Evolutionary conservation across 2,797 vertebrate species (phyloP).

Genomic region (Bothrops alternatus): DNA sequence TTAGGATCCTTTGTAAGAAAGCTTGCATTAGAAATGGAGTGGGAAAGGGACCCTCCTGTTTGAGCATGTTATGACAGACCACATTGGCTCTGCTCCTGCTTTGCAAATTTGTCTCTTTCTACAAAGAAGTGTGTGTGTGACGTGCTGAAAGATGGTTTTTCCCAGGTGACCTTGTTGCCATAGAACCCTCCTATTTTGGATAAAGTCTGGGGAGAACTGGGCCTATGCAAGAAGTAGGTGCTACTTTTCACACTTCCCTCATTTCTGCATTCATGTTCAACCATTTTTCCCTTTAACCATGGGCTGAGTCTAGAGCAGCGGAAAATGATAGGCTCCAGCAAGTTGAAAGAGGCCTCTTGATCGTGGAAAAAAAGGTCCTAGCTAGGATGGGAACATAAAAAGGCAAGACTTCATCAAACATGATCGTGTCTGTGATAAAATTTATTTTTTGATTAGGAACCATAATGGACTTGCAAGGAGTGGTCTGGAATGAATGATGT

Average conservation of each 20-base stretch:
- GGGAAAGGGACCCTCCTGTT: background rate
- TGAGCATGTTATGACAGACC: slow-evolving; percentile 1
- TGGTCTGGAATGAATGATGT: rapidly evolving
- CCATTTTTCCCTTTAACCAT: slow-evolving; percentile 27
- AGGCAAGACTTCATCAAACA: rapidly evolving
- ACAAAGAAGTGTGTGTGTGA: background rate
- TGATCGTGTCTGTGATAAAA: background rate
- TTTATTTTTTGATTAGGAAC: background rate
- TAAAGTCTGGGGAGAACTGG: background rate
- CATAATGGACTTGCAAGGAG: background rate
- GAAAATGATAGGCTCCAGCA: slow-evolving; percentile 26
- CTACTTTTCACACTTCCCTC: slow-evolving; percentile 38
- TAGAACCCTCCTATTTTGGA: background rate
- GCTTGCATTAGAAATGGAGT: background rate
- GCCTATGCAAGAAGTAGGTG: background rate
- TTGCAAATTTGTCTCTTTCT: background rate
- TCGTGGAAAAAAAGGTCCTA: background rate
- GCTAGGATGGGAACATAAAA: background rate
- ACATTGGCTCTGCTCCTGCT: background rate
- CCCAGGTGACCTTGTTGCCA: background rate
- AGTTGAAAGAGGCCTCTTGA: slow-evolving; percentile 35
- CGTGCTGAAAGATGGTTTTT: slow-evolving; percentile 24
- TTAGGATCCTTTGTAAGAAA: background rate
- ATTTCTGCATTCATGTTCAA: slow-evolving; percentile 5
- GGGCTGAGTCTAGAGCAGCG: slow-evolving; percentile 12